These are phyloP conservation scores for Chrysodeixis includens DNA, from an alignment of 2,888 invertebrate species.

Conservation along the genomic window DNA sequence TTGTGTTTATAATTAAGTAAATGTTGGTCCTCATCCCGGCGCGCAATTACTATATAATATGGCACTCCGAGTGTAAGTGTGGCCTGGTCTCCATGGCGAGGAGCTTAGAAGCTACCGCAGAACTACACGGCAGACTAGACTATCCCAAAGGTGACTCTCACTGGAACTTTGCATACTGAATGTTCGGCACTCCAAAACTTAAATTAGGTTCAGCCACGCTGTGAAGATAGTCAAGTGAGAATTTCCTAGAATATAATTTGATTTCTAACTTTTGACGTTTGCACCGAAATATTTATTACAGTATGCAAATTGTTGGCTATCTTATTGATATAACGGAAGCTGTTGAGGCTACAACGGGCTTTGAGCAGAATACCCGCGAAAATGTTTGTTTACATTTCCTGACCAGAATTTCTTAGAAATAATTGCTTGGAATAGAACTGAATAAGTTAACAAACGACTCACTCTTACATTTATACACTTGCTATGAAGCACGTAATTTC, in stretches of 20 bases:
- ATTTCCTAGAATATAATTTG: slow-evolving; percentile 14
- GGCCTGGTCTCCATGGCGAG: slow-evolving; percentile 27
- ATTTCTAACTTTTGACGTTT: background rate
- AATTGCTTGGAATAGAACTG: background rate
- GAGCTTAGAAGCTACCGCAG: slow-evolving; percentile 45
- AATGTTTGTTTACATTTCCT: background rate
- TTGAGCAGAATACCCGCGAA: background rate
- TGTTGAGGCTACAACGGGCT: background rate
- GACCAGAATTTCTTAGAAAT: background rate
- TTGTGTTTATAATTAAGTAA: slow-evolving; percentile 41
- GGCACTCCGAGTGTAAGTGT: slow-evolving; percentile 39
- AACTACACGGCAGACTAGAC: slow-evolving; percentile 38
- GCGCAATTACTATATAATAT: slow-evolving; percentile 54
- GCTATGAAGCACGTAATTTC: too few relatives aligned
- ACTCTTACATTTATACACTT: too few relatives aligned
- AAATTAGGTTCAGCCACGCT: slow-evolving; percentile 20
- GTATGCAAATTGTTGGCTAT: background rate
- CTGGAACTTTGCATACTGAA: slow-evolving; percentile 23
- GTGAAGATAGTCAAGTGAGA: slow-evolving; percentile 6
- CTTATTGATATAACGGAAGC: slow-evolving; percentile 3
- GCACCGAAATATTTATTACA: slow-evolving; percentile 8
- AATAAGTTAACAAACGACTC: background rate
- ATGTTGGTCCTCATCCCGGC: slow-evolving; percentile 44
- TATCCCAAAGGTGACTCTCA: slow-evolving; percentile 25
- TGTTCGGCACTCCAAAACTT: slow-evolving; percentile 23